Base-by-base conservation (phyloP, 1,140 invertebrate species). In the Elymnias hypermnestra region DNA sequence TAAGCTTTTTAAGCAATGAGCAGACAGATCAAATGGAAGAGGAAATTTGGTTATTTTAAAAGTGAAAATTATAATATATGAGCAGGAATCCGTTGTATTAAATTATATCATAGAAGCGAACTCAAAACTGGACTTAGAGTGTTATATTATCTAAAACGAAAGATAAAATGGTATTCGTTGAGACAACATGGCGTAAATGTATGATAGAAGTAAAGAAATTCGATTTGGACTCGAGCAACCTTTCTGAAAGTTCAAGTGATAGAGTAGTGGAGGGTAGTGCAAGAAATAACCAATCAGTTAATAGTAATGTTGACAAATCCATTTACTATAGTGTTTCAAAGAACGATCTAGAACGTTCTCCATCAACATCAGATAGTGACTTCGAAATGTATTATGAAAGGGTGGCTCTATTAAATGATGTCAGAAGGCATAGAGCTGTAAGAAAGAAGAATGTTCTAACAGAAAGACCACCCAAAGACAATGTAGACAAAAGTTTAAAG, bases 401-500 rank as follows among this genome's bases (percentile, higher is more conserved):
- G 26, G 29, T 55, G 5, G 56, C 56, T 5, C 33, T 77, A 21
- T 29, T 82, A 0, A 67, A 75, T 21, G 74, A 83, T 33, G 53
- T 73, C 2, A 55, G 77, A 3, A 47, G 65, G 2, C 61, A 77
- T 19, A 64, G 78, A 53, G 74, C 53, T 2, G 53, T 51, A n/a
- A 71, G 71, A 40, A 74, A 63, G 44, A 75, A 77, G 41, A 71
- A 79, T 35, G 36, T 65, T 46, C 74, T 71, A 3, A 52, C 35
- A 12, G 69, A 67, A 57, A 51, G 51, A 17, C 41, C 54, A 0
- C 44, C 53, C 47, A 65, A 57, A 64, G 75, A 77, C 17, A 72
- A 66, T 43, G 63, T 60, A 42, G 79, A 86, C 42, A 83, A 87
- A 46, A 75, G 78, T 49, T 41, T 78, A 9, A 63, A 65, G 35